A percentile compares a stretch with the other conserved stretches of the same genome.
Evolutionary conservation across 2,888 invertebrate species (phyloP).

Genomic region (Campaea margaritaria): DNA sequence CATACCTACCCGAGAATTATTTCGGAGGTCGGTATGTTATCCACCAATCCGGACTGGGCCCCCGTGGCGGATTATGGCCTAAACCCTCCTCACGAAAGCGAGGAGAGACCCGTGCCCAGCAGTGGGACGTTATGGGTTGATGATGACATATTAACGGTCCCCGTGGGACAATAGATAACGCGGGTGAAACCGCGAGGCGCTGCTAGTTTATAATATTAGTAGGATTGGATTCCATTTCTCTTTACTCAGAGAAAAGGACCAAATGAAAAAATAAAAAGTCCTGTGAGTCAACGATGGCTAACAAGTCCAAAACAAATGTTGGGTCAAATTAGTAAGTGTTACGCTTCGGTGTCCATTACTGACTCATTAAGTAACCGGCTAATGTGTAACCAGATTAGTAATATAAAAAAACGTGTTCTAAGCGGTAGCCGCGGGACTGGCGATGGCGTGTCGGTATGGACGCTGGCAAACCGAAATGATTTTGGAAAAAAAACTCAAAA

Average conservation of each 20-base stretch:
- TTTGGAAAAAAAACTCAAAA: neutral
- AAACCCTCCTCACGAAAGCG: no score
- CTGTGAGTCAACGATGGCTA: constrained; percentile 24
- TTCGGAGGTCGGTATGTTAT: no score
- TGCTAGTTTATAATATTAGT: no score
- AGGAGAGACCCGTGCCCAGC: no score
- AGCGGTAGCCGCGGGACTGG: constrained; percentile 44
- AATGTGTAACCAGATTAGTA: constrained; percentile 46
- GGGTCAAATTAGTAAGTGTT: constrained; percentile 53
- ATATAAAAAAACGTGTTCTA: constrained; percentile 43
- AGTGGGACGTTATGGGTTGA: no score
- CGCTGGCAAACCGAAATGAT: neutral
- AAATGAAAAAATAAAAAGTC: neutral
- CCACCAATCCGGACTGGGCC: no score
- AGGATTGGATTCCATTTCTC: no score
- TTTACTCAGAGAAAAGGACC: neutral
- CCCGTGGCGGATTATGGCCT: no score
- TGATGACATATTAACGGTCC: no score
- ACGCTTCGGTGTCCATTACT: constrained; percentile 46
- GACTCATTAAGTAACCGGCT: constrained; percentile 46
- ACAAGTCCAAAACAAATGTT: constrained; percentile 30
- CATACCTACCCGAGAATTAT: no score
- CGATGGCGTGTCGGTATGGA: constrained; percentile 2
- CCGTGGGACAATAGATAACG: no score
- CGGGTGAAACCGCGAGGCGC: no score